Conservation (phyloP, 2,113 vertebrate genomes). For the Crotalus horridus region DNA sequence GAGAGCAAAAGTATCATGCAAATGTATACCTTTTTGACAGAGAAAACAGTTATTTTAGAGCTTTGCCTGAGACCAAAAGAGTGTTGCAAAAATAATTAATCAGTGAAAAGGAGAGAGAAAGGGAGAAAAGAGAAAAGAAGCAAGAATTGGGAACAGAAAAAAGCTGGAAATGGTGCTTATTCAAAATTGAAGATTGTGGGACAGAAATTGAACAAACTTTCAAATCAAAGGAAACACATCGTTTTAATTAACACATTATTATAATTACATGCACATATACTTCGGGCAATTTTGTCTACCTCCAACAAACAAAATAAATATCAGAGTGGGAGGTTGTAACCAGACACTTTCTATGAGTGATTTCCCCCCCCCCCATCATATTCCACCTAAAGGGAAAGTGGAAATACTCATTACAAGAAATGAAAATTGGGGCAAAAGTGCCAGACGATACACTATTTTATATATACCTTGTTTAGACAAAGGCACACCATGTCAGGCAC, state of each 20-base stretch:
- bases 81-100: not conserved
- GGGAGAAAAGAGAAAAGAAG: not conserved
- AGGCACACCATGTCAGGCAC: not conserved
- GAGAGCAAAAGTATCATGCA: not conserved
- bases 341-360: not conserved
- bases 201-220: not conserved
- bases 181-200: too few relatives aligned
- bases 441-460: not conserved
- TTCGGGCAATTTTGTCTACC: not conserved
- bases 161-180: not conserved
- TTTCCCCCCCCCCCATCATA: not conserved
- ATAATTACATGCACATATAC: not conserved
- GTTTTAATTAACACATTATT: not conserved
- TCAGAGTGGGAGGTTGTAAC: not conserved
- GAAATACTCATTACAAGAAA: not conserved
- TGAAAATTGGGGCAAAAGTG: not conserved
- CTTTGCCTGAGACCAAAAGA: not conserved
- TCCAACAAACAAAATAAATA: constrained; percentile 2
- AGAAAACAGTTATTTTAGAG: not conserved
- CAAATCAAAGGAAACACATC: not conserved
- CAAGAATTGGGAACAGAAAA: not conserved
- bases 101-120: not conserved
- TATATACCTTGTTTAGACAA: not conserved
- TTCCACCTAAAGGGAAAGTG: not conserved
- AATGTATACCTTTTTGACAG: not conserved